Conservation (phyloP, 1,140 invertebrate genomes). For the Hycleus cichorii region DNA sequence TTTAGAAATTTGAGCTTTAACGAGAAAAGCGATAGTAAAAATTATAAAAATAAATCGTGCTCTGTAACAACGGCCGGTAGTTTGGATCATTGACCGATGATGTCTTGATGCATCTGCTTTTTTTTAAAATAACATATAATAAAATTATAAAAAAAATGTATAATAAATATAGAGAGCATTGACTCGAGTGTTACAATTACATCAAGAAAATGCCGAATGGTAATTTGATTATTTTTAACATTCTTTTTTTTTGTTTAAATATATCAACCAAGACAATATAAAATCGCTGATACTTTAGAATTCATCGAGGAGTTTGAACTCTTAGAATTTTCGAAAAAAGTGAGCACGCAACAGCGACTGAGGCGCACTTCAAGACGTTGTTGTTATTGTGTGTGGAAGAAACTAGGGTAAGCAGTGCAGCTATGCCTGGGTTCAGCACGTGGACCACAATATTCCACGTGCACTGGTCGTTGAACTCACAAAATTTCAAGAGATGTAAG, state of each 20-base stretch:
- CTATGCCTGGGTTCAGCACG: conserved; percentile 27
- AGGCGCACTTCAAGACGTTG: neutral
- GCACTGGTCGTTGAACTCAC: conserved; percentile 20
- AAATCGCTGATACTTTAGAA: conserved; percentile 12
- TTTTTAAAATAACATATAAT: neutral
- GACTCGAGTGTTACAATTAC: neutral
- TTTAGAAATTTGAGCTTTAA: no score
- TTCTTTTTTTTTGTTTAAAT: neutral
- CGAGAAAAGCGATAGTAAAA: no score
- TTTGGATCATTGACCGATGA: neutral
- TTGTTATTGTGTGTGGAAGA: neutral
- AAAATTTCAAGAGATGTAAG: no score
- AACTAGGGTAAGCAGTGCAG: conserved; percentile 25
- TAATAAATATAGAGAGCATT: conserved; percentile 1
- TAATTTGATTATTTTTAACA: conserved; percentile 4
- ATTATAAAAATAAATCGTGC: no score
- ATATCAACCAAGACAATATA: conserved; percentile 2
- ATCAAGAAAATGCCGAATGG: conserved; percentile 2
- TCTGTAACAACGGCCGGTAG: no score
- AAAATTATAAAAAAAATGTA: neutral
- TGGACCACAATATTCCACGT: conserved; percentile 19
- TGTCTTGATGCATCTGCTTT: neutral
- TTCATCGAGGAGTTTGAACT: conserved; percentile 10
- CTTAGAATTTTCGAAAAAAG: conserved; percentile 1
- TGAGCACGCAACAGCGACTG: neutral